phyloP scores from a whole-genome alignment of 2,888 invertebrate genomes.

The Melanophora roralis region DNA sequence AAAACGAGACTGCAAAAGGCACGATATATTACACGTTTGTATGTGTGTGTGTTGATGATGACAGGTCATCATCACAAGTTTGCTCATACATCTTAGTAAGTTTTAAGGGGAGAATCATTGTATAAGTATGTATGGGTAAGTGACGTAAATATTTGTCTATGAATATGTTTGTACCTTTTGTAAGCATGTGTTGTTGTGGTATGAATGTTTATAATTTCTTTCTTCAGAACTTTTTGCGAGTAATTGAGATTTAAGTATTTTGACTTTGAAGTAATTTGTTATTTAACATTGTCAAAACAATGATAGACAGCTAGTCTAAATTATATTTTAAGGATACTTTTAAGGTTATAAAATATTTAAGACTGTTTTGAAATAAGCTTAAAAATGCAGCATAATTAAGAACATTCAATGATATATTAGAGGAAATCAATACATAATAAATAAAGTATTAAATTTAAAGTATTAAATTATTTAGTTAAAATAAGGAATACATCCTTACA shows the following conservation, averaged over 20 bases:
- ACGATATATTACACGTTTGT: neutral
- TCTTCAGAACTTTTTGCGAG: slow-evolving; percentile 49
- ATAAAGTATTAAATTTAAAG: too few relatives aligned
- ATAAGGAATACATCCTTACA: too few relatives aligned
- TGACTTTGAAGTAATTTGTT: slow-evolving; percentile 60
- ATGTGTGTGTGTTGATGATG: slow-evolving; percentile 47
- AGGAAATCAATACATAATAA: too few relatives aligned
- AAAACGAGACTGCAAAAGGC: neutral
- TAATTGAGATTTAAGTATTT: slow-evolving; percentile 60
- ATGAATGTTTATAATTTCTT: neutral
- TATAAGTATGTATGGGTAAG: neutral
- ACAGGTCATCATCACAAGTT: slow-evolving; percentile 58
- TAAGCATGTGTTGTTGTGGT: neutral
- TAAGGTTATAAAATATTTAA: slow-evolving; percentile 34
- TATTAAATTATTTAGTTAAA: too few relatives aligned
- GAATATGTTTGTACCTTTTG: too few relatives aligned
- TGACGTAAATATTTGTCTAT: neutral
- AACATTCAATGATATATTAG: neutral
- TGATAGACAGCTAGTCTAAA: slow-evolving; percentile 24
- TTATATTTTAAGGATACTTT: neutral
- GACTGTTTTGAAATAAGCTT: too few relatives aligned
- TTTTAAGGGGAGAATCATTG: slow-evolving; percentile 40
- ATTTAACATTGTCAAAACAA: slow-evolving; percentile 56
- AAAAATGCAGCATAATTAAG: too few relatives aligned
- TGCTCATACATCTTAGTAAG: too few relatives aligned